A percentile compares a stretch with the other conserved stretches of the same genome.
Conservation (phyloP, 2,888 invertebrate species). For the Eilema sororculum region DNA sequence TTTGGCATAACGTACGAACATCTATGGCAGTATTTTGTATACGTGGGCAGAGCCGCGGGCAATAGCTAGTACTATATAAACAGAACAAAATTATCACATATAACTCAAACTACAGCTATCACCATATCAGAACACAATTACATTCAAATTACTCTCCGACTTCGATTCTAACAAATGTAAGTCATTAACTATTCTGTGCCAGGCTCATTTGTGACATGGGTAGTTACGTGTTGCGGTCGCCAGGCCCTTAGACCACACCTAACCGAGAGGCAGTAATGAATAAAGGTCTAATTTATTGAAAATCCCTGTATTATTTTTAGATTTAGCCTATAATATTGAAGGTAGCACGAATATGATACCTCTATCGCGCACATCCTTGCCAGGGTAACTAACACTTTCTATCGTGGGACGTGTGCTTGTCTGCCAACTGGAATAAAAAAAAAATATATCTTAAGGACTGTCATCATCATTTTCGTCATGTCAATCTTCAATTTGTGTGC, state of each 20-base stretch:
- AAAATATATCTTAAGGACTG: too few relatives aligned
- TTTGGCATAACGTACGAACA: too few relatives aligned
- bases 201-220: conserved; percentile 31
- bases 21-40: too few relatives aligned
- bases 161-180: conserved; percentile 25
- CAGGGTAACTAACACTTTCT: too few relatives aligned
- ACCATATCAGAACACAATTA: conserved; percentile 6
- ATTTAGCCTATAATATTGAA: background rate
- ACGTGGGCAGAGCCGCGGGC: too few relatives aligned
- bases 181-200: conserved; percentile 40
- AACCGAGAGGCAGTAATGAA: conserved; percentile 5
- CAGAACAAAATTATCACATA: conserved; percentile 5
- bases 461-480: too few relatives aligned
- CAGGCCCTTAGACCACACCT: conserved; percentile 21
- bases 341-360: too few relatives aligned
- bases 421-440: too few relatives aligned
- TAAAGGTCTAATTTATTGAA: conserved; percentile 19
- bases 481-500: too few relatives aligned
- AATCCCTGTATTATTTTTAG: conserved; percentile 11
- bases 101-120: background rate
- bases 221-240: conserved; percentile 27
- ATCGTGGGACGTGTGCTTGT: too few relatives aligned
- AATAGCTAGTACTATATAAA: too few relatives aligned
- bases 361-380: background rate
- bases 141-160: conserved; percentile 11